Conservation (phyloP, 2,888 invertebrate species). For the Epinotia ramella region DNA sequence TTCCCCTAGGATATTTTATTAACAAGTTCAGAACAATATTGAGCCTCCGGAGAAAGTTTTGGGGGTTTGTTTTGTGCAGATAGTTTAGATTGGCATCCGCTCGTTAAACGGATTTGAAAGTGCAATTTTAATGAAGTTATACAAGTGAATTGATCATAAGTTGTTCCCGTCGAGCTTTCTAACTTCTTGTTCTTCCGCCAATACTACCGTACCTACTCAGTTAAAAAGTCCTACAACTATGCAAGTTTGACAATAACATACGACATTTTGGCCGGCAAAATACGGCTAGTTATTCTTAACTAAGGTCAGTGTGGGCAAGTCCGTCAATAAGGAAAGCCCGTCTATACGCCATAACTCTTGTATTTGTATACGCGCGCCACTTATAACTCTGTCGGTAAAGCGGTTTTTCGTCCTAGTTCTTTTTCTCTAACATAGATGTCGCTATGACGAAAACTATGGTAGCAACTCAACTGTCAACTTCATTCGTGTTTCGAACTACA, state of each 20-base stretch:
- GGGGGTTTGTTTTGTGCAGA: constrained; percentile 22
- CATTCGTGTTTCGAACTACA: too few relatives aligned
- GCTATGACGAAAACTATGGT: too few relatives aligned
- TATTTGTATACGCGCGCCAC: too few relatives aligned
- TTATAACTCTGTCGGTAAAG: too few relatives aligned
- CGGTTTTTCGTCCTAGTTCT: too few relatives aligned
- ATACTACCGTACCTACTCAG: neutral
- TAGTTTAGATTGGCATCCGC: constrained; percentile 53
- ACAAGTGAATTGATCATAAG: constrained; percentile 43
- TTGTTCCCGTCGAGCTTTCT: constrained; percentile 17
- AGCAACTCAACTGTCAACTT: too few relatives aligned
- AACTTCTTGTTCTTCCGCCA: constrained; percentile 9
- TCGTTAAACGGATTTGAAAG: constrained; percentile 47
- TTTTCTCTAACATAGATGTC: too few relatives aligned
- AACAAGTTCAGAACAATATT: constrained; percentile 35
- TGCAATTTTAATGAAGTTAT: constrained; percentile 60
- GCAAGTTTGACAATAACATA: neutral
- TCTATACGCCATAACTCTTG: too few relatives aligned
- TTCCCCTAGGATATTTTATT: constrained; percentile 29
- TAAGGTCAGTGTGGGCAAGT: too few relatives aligned
- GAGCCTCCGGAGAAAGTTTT: constrained; percentile 22
- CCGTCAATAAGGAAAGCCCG: too few relatives aligned
- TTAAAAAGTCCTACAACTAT: neutral
- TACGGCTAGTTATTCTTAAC: neutral
- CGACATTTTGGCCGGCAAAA: neutral